Percentiles rank a stretch among this genome's conserved stretches.
Evolutionary conservation across 2,113 vertebrate genomes (phyloP).

Genomic region (Hyaena hyaena): DNA sequence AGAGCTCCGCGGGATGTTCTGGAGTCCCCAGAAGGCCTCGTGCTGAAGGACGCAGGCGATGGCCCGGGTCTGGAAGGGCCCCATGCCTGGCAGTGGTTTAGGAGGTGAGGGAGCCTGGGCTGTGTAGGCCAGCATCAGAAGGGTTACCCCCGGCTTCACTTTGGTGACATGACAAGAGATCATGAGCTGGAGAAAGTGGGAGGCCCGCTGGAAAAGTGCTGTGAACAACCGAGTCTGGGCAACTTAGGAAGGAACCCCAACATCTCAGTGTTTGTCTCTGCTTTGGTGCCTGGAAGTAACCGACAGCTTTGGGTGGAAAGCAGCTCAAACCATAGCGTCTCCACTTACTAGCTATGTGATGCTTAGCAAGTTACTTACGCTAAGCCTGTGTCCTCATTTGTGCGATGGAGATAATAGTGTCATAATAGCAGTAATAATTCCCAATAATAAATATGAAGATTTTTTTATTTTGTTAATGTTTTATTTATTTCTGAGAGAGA

Average conservation of each 20-base stretch:
- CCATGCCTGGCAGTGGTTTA: neutral
- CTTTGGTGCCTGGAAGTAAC: neutral
- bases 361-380: neutral
- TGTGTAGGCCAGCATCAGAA: neutral
- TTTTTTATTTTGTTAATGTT: no score
- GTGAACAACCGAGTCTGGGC: neutral
- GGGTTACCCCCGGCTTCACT: fast-evolving
- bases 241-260: neutral
- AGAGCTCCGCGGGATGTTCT: neutral
- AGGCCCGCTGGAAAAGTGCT: neutral
- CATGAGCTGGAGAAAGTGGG: neutral
- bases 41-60: neutral
- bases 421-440: neutral
- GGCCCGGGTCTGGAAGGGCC: neutral
- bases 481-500: no score
- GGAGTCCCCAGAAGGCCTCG: neutral
- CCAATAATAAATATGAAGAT: neutral
- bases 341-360: neutral
- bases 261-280: neutral
- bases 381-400: neutral
- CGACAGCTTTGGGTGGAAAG: neutral
- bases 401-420: neutral
- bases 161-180: neutral
- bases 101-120: neutral
- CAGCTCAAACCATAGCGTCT: neutral